Percentiles rank a stretch among this genome's conserved stretches.
Evolutionary conservation across 2,113 vertebrate genomes (phyloP).

Genomic region (Columbina picui): DNA sequence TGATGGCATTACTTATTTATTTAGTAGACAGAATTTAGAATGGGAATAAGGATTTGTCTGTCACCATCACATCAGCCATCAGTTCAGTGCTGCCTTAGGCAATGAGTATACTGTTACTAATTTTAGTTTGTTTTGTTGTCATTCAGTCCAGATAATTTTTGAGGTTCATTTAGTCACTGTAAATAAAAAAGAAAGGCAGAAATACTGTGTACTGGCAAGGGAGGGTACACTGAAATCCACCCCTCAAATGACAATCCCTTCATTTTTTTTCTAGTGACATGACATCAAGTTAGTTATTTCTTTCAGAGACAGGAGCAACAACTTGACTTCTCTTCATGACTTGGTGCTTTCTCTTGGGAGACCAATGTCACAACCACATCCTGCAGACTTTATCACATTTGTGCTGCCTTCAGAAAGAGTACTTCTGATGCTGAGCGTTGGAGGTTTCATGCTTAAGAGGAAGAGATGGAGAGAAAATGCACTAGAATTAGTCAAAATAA

Average conservation of each 20-base stretch:
- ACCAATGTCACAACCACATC: neutral
- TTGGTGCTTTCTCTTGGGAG: neutral
- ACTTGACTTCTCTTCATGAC: neutral
- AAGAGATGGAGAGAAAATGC: neutral
- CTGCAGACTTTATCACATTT: neutral
- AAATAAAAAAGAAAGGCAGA: conserved; percentile 46
- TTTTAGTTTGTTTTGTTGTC: conserved; percentile 64
- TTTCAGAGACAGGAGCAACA: neutral
- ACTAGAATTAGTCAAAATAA: neutral
- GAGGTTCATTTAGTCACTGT: conserved; percentile 58
- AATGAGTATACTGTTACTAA: conserved; percentile 62
- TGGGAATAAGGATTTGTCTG: conserved; percentile 70
- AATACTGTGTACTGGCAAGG: neutral
- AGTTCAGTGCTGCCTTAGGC: conserved; percentile 48
- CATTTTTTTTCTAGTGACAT: neutral
- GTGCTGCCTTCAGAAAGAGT: neutral
- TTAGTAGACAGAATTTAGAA: conserved; percentile 68
- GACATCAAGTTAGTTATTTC: neutral
- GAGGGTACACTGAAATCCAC: neutral
- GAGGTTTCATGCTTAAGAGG: neutral
- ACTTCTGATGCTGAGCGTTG: neutral
- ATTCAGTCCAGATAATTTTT: conserved; percentile 61
- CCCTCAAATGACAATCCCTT: neutral
- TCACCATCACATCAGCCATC: conserved; percentile 65
- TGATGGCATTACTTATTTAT: conserved; percentile 63